Base-by-base conservation (phyloP, 1,140 invertebrate genomes). In the Drosophila serrata region DNA sequence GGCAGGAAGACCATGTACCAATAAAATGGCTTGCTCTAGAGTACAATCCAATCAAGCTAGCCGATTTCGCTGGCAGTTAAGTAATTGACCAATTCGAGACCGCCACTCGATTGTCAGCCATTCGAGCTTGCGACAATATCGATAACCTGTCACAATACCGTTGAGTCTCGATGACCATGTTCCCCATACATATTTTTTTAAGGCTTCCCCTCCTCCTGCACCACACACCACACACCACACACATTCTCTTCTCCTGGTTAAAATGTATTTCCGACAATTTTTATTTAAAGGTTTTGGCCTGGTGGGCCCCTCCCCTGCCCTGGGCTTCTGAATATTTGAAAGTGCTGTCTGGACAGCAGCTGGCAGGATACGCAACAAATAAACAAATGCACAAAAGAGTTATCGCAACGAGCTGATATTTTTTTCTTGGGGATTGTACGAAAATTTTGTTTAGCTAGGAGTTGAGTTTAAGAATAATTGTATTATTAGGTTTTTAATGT, bases 261-360 rank as follows among this genome's bases (percentile, higher is more conserved):
- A 67, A 76, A 76, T 76, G 75, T 76, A 68, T 76, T 60, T 68
- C 73, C 45, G 55, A 76, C 73, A 67, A 76, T 76, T 76, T 76
- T 76, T 76, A 76, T 67, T 76, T 76, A 76, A 76, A 76, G 74
- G 70, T 39, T 48, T 61, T n/a, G 24, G n/a, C 49, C 12, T 13
- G n/a, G n/a, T n/a, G n/a, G n/a, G n/a, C n/a, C 9, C 11, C 31
- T 22, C 43, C 39, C 15, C 29, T 1, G 9, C 12, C 37, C 29
- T 13, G 11, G 19, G 35, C 27, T 40, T 29, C 55, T 56, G 63
- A 46, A 68, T 70, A 45, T 64, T 64, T 43, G 19, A 64, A 43
- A 64, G n/a, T 33, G 61, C 13, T 39, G 46, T 67, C 61, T 67
- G 64, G 49, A 37, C 42, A 73, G 68, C 68, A 74, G 67, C 31